Percentiles rank a stretch among this genome's conserved stretches.
Evolutionary conservation across 2,888 invertebrate species (phyloP).

Genomic region (Lycaena phlaeas): DNA sequence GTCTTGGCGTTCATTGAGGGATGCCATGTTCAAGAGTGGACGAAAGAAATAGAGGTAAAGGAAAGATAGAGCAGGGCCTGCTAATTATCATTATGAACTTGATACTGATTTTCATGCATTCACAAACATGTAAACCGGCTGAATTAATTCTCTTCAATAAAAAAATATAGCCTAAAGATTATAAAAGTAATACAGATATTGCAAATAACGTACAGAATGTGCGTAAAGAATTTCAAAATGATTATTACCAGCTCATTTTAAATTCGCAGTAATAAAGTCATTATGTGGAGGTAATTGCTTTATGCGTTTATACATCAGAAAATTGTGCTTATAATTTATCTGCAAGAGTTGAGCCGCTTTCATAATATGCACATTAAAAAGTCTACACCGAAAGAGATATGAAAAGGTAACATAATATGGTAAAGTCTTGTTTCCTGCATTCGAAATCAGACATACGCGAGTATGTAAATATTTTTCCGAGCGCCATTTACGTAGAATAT

Average conservation of each 20-base stretch:
- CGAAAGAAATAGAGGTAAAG: too few relatives aligned
- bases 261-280: constrained; percentile 7
- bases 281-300: constrained; percentile 8
- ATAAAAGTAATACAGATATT: too few relatives aligned
- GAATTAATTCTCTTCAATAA: too few relatives aligned
- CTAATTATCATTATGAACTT: too few relatives aligned
- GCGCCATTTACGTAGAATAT: constrained; percentile 50
- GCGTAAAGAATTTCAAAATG: constrained; percentile 5
- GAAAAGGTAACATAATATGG: background rate
- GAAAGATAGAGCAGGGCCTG: too few relatives aligned
- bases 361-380: constrained; percentile 7
- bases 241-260: constrained; percentile 4
- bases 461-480: constrained; percentile 60
- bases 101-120: too few relatives aligned
- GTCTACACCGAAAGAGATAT: constrained; percentile 3
- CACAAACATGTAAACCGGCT: too few relatives aligned
- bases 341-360: background rate
- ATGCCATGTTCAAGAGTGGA: too few relatives aligned
- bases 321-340: constrained; percentile 7
- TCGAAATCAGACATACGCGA: constrained; percentile 33
- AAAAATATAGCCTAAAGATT: too few relatives aligned
- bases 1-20: too few relatives aligned
- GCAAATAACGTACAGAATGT: too few relatives aligned
- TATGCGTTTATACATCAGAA: constrained; percentile 8
- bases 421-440: constrained; percentile 14